Evolutionary conservation across 2,888 invertebrate genomes (phyloP).

Genomic region (Raillietiella orientalis): DNA sequence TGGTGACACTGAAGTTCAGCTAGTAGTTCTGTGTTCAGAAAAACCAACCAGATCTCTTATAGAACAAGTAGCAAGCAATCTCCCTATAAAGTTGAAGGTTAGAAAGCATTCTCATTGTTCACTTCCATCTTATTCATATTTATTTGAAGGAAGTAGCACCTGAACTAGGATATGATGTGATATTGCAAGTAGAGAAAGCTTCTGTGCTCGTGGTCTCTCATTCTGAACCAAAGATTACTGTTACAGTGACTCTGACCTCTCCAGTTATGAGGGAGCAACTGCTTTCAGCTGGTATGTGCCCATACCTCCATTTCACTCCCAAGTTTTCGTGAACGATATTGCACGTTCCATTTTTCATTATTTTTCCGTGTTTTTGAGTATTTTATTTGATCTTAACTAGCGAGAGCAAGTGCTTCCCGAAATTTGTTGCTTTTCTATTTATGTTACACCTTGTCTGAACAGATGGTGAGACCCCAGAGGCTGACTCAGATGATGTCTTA

Average conservation of each 20-base stretch:
- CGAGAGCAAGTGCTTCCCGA: too few species aligned
- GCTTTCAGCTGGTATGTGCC: constrained; percentile 9
- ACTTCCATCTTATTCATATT: too few species aligned
- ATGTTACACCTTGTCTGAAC: too few species aligned
- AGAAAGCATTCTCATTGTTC: constrained; percentile 6
- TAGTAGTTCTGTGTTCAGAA: constrained; percentile 79
- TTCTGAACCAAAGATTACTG: constrained; percentile 24
- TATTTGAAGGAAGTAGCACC: constrained; percentile 23
- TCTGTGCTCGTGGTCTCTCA: constrained; percentile 51
- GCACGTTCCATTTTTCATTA: too few species aligned
- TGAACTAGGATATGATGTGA: constrained; percentile 47
- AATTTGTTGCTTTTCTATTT: too few species aligned
- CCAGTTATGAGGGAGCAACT: constrained; percentile 58
- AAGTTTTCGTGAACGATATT: constrained; percentile 6
- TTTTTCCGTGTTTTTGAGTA: too few species aligned
- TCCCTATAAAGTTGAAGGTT: constrained; percentile 42
- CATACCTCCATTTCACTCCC: constrained; percentile 2
- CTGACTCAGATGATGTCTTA: constrained; percentile 58
- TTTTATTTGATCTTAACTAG: too few species aligned
- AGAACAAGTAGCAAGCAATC: constrained; percentile 47
- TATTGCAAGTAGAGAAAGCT: constrained; percentile 48
- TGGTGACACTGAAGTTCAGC: constrained; percentile 58
- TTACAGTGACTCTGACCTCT: constrained; percentile 66
- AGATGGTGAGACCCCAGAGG: constrained; percentile 14
- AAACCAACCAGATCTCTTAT: constrained; percentile 61